Evolutionary conservation across 2,797 vertebrate genomes (phyloP).

Genomic region (Coreius guichenoti): DNA sequence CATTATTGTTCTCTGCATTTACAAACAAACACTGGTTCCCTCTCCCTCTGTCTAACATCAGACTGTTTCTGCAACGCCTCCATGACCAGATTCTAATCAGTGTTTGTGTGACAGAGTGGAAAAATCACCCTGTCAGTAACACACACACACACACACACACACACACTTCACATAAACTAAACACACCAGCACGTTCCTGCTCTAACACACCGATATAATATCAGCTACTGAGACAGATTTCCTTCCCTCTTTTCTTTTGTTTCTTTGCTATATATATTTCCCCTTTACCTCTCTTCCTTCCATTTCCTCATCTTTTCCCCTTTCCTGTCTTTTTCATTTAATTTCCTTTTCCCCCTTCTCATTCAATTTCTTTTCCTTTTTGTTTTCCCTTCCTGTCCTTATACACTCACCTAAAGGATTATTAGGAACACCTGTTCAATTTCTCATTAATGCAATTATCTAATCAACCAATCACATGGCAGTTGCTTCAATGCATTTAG

Average conservation of each 20-base stretch:
- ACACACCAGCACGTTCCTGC: background rate
- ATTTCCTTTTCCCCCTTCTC: background rate
- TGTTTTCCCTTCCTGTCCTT: background rate
- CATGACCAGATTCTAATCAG: constrained; percentile 45
- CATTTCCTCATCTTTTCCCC: background rate
- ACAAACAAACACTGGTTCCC: background rate
- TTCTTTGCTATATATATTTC: background rate
- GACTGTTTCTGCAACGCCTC: constrained; percentile 3
- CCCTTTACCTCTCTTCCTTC: background rate
- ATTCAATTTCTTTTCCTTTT: background rate
- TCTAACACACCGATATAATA: background rate
- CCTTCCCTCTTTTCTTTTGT: background rate
- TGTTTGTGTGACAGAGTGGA: constrained; percentile 39
- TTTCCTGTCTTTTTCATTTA: background rate
- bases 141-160: background rate
- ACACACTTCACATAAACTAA: background rate
- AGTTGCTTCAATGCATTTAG: too few species aligned
- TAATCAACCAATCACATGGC: too few species aligned
- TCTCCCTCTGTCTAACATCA: constrained; percentile 7
- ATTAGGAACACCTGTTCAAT: too few species aligned
- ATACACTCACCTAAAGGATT: too few species aligned
- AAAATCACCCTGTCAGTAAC: constrained; percentile 25
- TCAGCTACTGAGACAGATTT: background rate
- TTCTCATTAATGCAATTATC: too few species aligned
- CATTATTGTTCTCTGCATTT: background rate